Conservation (phyloP, 2,113 vertebrate genomes). For the Blennius ocellaris region DNA sequence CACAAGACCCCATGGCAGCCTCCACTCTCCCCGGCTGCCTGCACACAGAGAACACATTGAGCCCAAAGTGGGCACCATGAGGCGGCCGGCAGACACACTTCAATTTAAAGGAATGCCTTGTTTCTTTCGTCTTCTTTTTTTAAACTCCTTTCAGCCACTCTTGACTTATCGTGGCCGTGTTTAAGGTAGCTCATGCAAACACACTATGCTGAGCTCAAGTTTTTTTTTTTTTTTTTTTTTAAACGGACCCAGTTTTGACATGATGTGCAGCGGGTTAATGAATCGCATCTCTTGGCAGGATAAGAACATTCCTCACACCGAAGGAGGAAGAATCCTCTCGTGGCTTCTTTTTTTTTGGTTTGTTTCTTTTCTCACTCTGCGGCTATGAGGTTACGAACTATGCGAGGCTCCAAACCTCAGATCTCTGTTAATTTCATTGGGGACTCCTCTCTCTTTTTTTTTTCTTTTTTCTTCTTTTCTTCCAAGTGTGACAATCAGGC, state of each 20-base stretch:
- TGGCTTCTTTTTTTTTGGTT: slow-evolving; percentile 10
- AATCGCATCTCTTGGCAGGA: slow-evolving; percentile 50
- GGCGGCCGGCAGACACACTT: slow-evolving; percentile 55
- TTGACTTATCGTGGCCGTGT: slow-evolving; percentile 41
- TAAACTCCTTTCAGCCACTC: slow-evolving; percentile 45
- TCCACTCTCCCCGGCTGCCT: slow-evolving; percentile 56
- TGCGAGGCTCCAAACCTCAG: not conserved
- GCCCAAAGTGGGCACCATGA: slow-evolving; percentile 74
- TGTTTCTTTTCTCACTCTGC: not conserved
- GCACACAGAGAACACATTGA: slow-evolving; percentile 82
- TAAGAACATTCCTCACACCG: slow-evolving; percentile 58
- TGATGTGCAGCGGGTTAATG: slow-evolving; percentile 61
- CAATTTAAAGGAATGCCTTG: slow-evolving; percentile 58
- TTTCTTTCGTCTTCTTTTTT: too few relatives aligned
- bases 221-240: not conserved
- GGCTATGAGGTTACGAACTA: slow-evolving; percentile 55
- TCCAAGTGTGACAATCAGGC: too few relatives aligned
- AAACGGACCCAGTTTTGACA: slow-evolving; percentile 65
- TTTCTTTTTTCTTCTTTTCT: slow-evolving; percentile 24
- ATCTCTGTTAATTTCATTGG: not conserved
- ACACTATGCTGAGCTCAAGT: slow-evolving; percentile 55
- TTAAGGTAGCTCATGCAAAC: slow-evolving; percentile 38
- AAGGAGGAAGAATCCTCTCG: slow-evolving; percentile 33
- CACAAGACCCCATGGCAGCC: slow-evolving; percentile 49
- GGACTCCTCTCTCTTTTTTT: not conserved